Base-by-base conservation (phyloP, 2,888 invertebrate species). In the Netelia fuscicornis region DNA sequence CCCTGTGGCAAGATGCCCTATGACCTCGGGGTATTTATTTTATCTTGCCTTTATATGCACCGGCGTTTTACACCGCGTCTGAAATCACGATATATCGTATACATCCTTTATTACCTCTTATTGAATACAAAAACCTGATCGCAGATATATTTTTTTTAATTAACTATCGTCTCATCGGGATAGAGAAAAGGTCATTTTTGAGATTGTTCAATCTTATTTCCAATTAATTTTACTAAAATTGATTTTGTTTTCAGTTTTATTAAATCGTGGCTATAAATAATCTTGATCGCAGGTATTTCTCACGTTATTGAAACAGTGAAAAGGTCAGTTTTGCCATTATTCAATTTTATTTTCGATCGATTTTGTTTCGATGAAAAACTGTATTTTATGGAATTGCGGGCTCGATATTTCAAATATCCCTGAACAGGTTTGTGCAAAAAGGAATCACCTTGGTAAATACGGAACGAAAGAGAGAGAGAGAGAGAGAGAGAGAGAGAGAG, bases 1-100 rank as follows among this genome's bases (percentile, higher is more conserved):
- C 84, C 84, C 85, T 81, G 87, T 86, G 89, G 87, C 89, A 78
- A 60, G 87, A 87, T 89, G 90, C 88, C 90, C 91, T 89, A 65
- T 87, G 90, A 91, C 90, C 91, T 86, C 84, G 83, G 56, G 56
- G 86, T 88, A 86, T 88, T 88, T 89, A 86, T 90, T 90, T 90
- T 86, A 90, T 88, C 87, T 86, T 84, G 25, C 77, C 58, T 44
- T 71, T 25, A 64, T 52, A 42, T 37, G 20, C 70, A 78, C 42
- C 62, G 70, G 20, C 52, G 68, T 78, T 78, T 52, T 52, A 37
- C 48, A 13, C 30, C 52, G 62, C 20, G 10, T 20, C 17, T 75
- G 8, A 9, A 23, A 25, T 54, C 30, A 37, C 52, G 25, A 3
- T 17, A 17, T 54, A 25, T 67, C 25, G 8, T 10, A 67, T 23